Base-by-base conservation (phyloP, 2,888 invertebrate genomes). In the Drosophila paramelanica region DNA sequence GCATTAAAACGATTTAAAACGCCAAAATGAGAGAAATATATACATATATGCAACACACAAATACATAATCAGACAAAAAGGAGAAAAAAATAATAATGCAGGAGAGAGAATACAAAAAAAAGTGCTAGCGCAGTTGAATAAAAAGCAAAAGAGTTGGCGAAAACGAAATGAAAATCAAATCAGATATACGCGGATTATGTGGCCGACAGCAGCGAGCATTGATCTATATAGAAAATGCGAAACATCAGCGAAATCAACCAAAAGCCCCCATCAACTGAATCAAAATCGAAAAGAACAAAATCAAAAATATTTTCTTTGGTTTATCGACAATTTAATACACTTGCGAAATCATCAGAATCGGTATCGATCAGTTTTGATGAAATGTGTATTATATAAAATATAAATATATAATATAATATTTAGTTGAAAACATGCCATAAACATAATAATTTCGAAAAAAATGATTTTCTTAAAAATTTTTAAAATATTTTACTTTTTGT, bases 181-280 rank as follows among this genome's bases (percentile, higher is more conserved):
- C 52, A 67, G 6, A 31, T 20, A 53, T 60, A 41, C 25, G 50
- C 33, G 50, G 41, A 58, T 58, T 43, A 25, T 43, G 38, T 57
- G 20, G 50, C 67, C 25, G 41, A 14, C 25, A 23, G 36, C 36
- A 73, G 61, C 70, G 73, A 56, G 20, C 77, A 80, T 80, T 79
- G 81, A 79, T 79, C 80, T 77, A 73, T 73, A 69, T 65, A 62
- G 60, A 66, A 76, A 87, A 83, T 87, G 85, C 77, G 67, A 87
- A 67, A 58, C 68, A 84, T 85, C 88, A 83, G 82, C 82, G 59
- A 81, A 87, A 85, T 81, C 47, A 50, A 73, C 46, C 47, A 56
- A 45, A 31, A 49, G 52, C 27, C 27, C 7, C 27, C 6, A 1
- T 8, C 31, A 45, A 17, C 5, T 17, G 31, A 31, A 31, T 31